Evolutionary conservation across 1,140 invertebrate genomes (phyloP).

Genomic region (Alviniconcha marisindica): DNA sequence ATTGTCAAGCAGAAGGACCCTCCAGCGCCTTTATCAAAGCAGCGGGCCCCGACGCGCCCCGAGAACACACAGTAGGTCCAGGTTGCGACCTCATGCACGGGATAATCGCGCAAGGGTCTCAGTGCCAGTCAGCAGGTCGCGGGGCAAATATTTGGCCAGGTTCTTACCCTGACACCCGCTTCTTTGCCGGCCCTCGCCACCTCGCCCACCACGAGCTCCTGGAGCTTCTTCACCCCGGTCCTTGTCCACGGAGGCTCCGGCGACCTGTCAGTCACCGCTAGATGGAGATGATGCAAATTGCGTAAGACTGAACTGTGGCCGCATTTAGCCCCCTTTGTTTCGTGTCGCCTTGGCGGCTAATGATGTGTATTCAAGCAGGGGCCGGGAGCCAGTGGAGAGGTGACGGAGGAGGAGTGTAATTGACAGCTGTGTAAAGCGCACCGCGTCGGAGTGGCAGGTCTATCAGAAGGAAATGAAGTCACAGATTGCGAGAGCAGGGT

Average conservation of each 20-base stretch:
- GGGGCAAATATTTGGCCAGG: constrained; percentile 38
- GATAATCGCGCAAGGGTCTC: constrained; percentile 25
- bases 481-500: constrained; percentile 41
- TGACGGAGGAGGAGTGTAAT: constrained; percentile 40
- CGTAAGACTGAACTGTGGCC: constrained; percentile 23
- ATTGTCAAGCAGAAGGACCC: constrained; percentile 11
- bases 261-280: constrained; percentile 19
- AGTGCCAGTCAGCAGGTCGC: constrained; percentile 26
- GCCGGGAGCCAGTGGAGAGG: constrained; percentile 25
- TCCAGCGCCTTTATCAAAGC: constrained; percentile 35
- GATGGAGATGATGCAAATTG: constrained; percentile 40
- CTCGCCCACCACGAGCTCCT: not conserved
- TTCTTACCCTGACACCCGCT: constrained; percentile 32
- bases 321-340: constrained; percentile 39
- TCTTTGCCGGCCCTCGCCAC: not conserved
- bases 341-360: constrained; percentile 18
- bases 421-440: constrained; percentile 35
- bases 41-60: not conserved
- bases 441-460: constrained; percentile 37
- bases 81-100: constrained; percentile 36
- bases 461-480: constrained; percentile 43
- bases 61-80: not conserved
- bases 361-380: constrained; percentile 40
- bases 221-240: constrained; percentile 17
- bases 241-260: constrained; percentile 18